Evolutionary conservation across 64 coral and sea anemone species (phyloP).

Genomic region (Astreopora myriophthalma): DNA sequence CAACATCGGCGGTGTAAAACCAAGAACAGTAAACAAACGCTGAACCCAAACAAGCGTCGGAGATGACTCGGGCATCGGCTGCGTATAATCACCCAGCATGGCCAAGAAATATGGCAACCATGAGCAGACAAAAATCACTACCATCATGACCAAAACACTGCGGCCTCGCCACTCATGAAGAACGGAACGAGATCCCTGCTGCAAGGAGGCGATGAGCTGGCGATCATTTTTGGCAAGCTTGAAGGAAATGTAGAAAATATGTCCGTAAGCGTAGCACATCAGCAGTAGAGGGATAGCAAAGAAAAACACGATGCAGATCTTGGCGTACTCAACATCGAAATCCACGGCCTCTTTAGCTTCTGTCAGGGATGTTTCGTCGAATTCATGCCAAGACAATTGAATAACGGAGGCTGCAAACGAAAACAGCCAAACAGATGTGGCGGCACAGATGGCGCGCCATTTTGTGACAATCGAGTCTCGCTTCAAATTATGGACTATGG

Average conservation of each 20-base stretch:
- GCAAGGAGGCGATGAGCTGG: no score
- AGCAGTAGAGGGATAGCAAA: background rate
- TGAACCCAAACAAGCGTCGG: background rate
- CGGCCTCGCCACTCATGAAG: conserved; percentile 18
- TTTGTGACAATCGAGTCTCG: conserved; percentile 30
- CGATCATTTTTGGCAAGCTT: background rate
- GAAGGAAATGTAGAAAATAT: conserved; percentile 36
- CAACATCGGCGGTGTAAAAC: conserved; percentile 14
- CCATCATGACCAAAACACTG: background rate
- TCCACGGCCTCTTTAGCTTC: background rate
- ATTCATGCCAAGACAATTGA: conserved; percentile 14
- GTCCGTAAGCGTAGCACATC: conserved; percentile 11
- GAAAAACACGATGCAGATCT: background rate
- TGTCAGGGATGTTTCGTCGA: background rate
- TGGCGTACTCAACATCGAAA: background rate
- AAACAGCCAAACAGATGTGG: conserved; percentile 7
- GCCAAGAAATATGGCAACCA: conserved; percentile 6
- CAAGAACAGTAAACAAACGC: background rate
- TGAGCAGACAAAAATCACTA: background rate
- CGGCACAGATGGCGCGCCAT: background rate
- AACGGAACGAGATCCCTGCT: background rate
- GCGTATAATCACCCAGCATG: background rate
- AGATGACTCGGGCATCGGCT: background rate
- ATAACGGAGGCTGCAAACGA: conserved; percentile 2
- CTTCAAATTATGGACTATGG: conserved; percentile 1